A percentile compares a stretch with the other conserved stretches of the same genome.
phyloP scores from a whole-genome alignment of 2,888 invertebrate genomes.

The Malacosoma neustria region DNA sequence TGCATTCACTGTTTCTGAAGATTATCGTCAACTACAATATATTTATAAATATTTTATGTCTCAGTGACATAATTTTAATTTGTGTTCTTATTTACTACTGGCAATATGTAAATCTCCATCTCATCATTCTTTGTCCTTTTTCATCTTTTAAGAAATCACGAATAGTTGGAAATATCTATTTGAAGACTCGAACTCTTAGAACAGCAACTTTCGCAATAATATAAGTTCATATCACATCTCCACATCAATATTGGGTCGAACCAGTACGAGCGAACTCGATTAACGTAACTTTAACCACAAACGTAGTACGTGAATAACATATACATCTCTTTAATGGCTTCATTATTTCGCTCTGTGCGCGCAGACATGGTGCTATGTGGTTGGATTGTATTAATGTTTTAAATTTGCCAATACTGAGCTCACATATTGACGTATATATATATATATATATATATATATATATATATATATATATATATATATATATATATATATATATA shows the following conservation, averaged over 20 bases:
- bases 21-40: no score
- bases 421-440: no score
- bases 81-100: no score
- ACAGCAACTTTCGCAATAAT: not conserved
- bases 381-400: not conserved
- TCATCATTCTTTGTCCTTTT: no score
- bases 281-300: not conserved
- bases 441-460: no score
- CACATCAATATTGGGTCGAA: not conserved
- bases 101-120: no score
- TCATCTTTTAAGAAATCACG: no score
- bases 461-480: no score
- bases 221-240: not conserved
- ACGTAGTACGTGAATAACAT: not conserved
- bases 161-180: not conserved
- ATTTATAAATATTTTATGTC: not conserved
- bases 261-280: not conserved
- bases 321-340: not conserved
- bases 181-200: not conserved
- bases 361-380: not conserved
- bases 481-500: no score
- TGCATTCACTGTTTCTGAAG: no score
- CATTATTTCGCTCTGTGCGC: not conserved
- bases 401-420: not conserved
- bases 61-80: not conserved